Base-by-base conservation (phyloP, 1,140 invertebrate genomes). In the Brachionus rotundiformis region DNA sequence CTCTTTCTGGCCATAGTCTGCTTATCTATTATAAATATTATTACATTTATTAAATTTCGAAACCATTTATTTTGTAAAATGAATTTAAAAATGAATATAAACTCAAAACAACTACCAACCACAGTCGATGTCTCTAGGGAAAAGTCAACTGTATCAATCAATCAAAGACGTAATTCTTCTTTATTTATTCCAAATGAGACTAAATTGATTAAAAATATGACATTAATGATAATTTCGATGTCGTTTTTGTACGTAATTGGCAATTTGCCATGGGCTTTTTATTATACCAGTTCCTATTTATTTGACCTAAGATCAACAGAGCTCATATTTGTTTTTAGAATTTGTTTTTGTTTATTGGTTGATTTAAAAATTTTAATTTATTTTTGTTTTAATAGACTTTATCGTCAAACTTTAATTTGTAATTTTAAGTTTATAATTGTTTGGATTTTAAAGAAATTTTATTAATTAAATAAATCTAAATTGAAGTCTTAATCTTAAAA, bases 221-320 rank as follows among this genome's bases (percentile, higher is more conserved):
- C 68, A 25, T 8, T 73, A 41, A 73, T 73, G 68, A 73, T 73
- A 5, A 73, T 73, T 25, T 73, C 68, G 44, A 73, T 73, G 39
- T 73, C 68, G 23, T 73, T 36, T 73, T 8, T 73, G 16, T 73
- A 44, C 19, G 41, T 44, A 31, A 41, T 73, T 27, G 68, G 68
- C 5, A 73, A 73, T 44, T 47, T 73, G 13, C 68, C 68, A 73
- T 73, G 68, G 68, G 68, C 25, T 19, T 10, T 73, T 23, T 73
- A 73, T 73, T 73, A 73, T 16, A 73, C 68, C 25, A 25, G 23
- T 11, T 44, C 68, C 8, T 19, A 44, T 29, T 11, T 73, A 25
- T 13, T 73, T n/a, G 29, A 27, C n/a, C 25, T 41, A 7, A 16
- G 23, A 73, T 73, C 68, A 3, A 11, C 27, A 0, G 16, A 25